phyloP scores from a whole-genome alignment of 2,797 vertebrate genomes.

The Alcedo atthis region DNA sequence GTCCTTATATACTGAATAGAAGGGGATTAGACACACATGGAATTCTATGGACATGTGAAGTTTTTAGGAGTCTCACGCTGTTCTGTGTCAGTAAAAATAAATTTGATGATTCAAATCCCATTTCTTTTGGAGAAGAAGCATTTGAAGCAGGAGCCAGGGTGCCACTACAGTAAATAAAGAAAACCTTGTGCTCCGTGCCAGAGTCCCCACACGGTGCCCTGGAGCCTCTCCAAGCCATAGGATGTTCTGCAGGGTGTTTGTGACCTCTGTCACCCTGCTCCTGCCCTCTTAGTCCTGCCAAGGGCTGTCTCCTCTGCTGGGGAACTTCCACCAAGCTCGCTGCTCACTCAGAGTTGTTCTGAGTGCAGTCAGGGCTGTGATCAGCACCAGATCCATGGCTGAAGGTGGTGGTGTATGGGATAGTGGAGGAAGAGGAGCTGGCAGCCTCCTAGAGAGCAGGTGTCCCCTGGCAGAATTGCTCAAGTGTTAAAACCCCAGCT shows the following conservation, averaged over 20 bases:
- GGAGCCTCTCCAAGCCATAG: background rate
- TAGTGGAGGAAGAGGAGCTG: background rate
- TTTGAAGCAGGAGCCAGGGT: constrained; percentile 56
- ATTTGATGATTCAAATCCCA: constrained; percentile 52
- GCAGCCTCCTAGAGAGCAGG: background rate
- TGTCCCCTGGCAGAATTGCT: background rate
- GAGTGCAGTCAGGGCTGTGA: background rate
- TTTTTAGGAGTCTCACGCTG: constrained; percentile 31
- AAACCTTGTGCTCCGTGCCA: constrained; percentile 36
- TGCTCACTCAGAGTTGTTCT: background rate
- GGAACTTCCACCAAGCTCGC: background rate
- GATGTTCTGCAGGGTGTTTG: background rate
- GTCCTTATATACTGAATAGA: constrained; percentile 10
- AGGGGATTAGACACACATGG: constrained; percentile 39
- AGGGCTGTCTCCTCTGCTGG: background rate
- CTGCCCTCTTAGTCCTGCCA: background rate
- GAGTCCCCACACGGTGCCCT: constrained; percentile 33
- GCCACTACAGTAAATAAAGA: constrained; percentile 62
- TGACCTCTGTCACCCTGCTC: background rate
- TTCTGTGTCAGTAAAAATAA: constrained; percentile 51
- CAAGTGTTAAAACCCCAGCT: background rate
- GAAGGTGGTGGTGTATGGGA: background rate
- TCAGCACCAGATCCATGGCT: background rate
- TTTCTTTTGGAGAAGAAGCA: constrained; percentile 54
- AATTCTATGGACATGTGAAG: constrained; percentile 42